These are phyloP conservation scores for Drosophila pallidifrons DNA, from an alignment of 1,140 invertebrate genomes.

Conservation along the genomic window DNA sequence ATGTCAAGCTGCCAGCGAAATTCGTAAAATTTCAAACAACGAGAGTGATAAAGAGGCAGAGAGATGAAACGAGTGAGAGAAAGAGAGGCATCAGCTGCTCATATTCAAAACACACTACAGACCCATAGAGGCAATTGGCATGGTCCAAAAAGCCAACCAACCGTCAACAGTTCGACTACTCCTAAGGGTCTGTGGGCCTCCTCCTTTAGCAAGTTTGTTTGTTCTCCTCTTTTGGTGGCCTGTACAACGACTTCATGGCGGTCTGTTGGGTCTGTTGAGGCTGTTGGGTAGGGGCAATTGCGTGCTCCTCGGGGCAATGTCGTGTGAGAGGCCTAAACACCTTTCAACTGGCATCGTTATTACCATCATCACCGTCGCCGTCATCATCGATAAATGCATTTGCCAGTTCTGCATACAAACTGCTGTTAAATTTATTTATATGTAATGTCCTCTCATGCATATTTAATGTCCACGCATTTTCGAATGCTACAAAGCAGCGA, in stretches of 20 bases:
- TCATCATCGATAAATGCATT: constrained; percentile 70
- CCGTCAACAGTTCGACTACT: constrained; percentile 2
- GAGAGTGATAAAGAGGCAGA: neutral
- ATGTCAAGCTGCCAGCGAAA: constrained; percentile 61
- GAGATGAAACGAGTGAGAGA: neutral
- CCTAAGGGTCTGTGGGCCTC: constrained; percentile 17
- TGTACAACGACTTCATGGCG: constrained; percentile 66
- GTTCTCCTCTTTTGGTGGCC: constrained; percentile 12
- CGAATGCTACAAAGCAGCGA: constrained; percentile 8
- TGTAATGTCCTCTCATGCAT: constrained; percentile 80
- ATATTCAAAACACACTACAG: constrained; percentile 70
- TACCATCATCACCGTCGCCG: constrained; percentile 57
- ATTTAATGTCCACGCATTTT: constrained; percentile 82
- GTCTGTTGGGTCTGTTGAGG: constrained; percentile 36
- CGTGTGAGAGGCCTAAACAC: constrained; percentile 66
- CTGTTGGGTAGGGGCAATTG: too few species aligned
- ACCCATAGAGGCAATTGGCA: constrained; percentile 43
- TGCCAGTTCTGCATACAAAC: constrained; percentile 77
- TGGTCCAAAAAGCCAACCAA: constrained; percentile 10
- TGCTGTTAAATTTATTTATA: constrained; percentile 81
- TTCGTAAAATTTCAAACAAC: constrained; percentile 52
- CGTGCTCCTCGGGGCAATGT: constrained; percentile 38
- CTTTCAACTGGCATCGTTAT: constrained; percentile 72
- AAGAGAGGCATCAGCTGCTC: constrained; percentile 40
- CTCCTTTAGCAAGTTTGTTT: neutral